Evolutionary conservation across 2,797 vertebrate species (phyloP).

Genomic region (Coccyzus lansbergi): DNA sequence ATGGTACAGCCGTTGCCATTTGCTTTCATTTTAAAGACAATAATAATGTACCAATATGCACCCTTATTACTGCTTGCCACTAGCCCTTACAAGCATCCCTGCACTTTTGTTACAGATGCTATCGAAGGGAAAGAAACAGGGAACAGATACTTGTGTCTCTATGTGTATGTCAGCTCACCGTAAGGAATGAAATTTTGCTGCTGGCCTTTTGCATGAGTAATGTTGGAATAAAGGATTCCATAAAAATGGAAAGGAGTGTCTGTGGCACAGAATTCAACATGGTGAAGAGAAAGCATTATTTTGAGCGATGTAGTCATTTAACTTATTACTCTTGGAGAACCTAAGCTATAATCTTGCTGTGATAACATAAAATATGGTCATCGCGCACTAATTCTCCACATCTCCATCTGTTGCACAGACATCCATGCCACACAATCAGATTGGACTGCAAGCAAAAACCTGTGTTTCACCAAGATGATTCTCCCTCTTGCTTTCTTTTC

Average conservation of each 20-base stretch:
- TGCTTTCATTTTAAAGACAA: neutral
- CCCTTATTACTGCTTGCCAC: neutral
- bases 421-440: neutral
- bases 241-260: neutral
- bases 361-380: neutral
- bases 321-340: neutral
- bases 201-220: neutral
- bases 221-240: neutral
- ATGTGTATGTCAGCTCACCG: neutral
- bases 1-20: neutral
- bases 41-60: neutral
- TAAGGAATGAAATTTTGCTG: neutral
- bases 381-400: neutral
- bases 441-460: neutral
- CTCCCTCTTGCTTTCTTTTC: neutral
- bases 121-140: neutral
- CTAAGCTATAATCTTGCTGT: neutral
- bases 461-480: neutral
- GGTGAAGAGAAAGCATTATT: neutral
- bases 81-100: neutral
- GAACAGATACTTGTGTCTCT: fast-evolving
- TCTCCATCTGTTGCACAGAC: neutral
- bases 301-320: neutral
- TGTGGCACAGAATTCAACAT: neutral
- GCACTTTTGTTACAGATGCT: neutral